Evolutionary conservation across 2,797 vertebrate species (phyloP).

Genomic region (Acestrorhynchus altus): DNA sequence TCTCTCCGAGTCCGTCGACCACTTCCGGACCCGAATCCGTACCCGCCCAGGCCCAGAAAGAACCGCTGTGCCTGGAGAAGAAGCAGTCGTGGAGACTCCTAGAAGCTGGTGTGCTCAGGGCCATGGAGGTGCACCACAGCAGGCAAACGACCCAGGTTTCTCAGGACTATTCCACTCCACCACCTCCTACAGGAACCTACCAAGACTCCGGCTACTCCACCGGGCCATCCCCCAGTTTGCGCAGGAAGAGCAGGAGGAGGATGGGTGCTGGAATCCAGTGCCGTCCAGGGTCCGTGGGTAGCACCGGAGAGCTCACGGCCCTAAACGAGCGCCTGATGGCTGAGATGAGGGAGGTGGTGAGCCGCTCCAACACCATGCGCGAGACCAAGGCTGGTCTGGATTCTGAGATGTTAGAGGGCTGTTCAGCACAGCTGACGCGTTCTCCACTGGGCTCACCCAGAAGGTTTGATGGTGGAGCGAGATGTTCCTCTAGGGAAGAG

Average conservation of each 20-base stretch:
- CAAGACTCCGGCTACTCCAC: constrained; percentile 94
- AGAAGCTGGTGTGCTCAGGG: constrained; percentile 85
- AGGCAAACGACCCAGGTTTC: constrained; percentile 85
- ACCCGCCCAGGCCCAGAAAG: constrained; percentile 65
- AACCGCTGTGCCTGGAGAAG: constrained; percentile 79
- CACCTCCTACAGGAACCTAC: constrained; percentile 77
- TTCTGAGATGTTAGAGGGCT: constrained; percentile 75
- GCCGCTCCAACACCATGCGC: constrained; percentile 85
- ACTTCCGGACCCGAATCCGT: constrained; percentile 59
- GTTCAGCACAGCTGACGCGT: constrained; percentile 69
- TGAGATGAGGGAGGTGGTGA: constrained; percentile 89
- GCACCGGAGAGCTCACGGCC: constrained; percentile 85
- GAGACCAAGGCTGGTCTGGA: constrained; percentile 82
- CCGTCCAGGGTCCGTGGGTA: constrained; percentile 87
- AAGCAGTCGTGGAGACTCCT: constrained; percentile 86
- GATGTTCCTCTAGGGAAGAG: constrained; percentile 81
- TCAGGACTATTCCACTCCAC: constrained; percentile 83
- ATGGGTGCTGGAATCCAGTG: constrained; percentile 70
- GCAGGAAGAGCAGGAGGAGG: constrained; percentile 85
- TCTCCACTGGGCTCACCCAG: constrained; percentile 83
- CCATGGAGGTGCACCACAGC: constrained; percentile 87
- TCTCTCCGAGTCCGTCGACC: constrained; percentile 66
- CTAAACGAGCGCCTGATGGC: constrained; percentile 89
- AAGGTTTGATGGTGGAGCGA: constrained; percentile 73
- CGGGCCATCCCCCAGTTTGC: constrained; percentile 88